phyloP scores from a whole-genome alignment of 2,888 invertebrate genomes.

The Brachyptera putata region DNA sequence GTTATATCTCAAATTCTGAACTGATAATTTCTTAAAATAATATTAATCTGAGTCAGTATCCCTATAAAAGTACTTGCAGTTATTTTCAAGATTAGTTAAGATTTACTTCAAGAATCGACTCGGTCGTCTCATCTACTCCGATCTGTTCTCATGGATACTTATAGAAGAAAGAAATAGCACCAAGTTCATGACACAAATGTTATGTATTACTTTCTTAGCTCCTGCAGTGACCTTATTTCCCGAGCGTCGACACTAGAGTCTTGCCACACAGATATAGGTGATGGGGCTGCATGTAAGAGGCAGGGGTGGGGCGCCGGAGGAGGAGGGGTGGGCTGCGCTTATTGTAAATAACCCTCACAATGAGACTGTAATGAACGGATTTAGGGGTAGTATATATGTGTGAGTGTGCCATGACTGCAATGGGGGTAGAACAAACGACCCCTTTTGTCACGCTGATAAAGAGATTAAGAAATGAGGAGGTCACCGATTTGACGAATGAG shows the following conservation, averaged over 20 bases:
- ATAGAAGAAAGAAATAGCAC: no score
- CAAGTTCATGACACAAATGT: background rate
- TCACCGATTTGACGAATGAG: background rate
- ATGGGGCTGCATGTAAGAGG: no score
- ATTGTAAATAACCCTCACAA: conserved; percentile 25
- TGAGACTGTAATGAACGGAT: conserved; percentile 25
- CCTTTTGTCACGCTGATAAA: conserved; percentile 27
- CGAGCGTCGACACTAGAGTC: background rate
- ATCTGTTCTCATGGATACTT: no score
- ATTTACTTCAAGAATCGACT: no score
- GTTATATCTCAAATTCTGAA: no score
- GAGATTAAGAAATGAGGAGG: conserved; percentile 16
- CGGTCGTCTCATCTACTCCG: no score
- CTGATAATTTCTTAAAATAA: no score
- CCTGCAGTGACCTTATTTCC: conserved; percentile 7
- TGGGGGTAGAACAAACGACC: conserved; percentile 20
- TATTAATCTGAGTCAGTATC: no score
- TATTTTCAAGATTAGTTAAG: no score
- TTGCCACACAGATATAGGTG: background rate
- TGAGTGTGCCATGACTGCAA: no score
- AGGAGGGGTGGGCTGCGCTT: background rate
- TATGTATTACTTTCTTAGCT: background rate
- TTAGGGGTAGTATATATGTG: conserved; percentile 19
- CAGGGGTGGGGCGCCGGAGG: no score
- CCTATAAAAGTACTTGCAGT: no score